A percentile compares a stretch with the other conserved stretches of the same genome.
These are phyloP conservation scores for Acromyrmex charruanus DNA, from an alignment of 1,140 invertebrate species.

Conservation along the genomic window DNA sequence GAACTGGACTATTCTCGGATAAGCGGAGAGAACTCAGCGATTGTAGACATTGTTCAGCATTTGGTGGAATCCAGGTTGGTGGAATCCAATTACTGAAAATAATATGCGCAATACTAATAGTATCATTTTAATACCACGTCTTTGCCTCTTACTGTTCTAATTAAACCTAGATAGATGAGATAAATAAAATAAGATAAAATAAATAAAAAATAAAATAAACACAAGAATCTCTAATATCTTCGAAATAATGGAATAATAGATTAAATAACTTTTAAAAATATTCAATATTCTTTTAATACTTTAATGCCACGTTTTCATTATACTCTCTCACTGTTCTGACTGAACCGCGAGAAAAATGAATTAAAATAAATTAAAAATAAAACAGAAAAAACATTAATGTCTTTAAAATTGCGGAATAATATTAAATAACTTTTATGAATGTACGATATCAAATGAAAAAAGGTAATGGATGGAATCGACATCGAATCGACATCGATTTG, in stretches of 20 bases:
- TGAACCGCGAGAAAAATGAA: too few relatives aligned
- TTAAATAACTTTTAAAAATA: too few relatives aligned
- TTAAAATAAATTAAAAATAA: neutral
- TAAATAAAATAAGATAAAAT: constrained; percentile 1
- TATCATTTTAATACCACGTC: neutral
- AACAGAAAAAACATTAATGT: neutral
- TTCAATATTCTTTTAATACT: too few relatives aligned
- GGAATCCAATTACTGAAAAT: constrained; percentile 5
- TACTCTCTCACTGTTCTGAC: too few relatives aligned
- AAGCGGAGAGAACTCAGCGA: constrained; percentile 36
- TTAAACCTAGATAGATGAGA: neutral
- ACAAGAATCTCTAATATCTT: neutral
- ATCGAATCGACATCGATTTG: too few relatives aligned
- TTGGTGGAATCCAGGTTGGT: constrained; percentile 78
- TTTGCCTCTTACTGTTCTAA: neutral
- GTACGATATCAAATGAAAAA: too few relatives aligned
- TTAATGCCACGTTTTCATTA: too few relatives aligned
- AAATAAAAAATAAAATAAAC: neutral
- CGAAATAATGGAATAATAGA: neutral
- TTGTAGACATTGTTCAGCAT: constrained; percentile 73
- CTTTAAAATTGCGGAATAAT: neutral
- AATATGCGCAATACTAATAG: neutral
- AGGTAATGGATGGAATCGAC: too few relatives aligned
- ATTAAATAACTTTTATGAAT: constrained; percentile 24
- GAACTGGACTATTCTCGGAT: constrained; percentile 7